A percentile compares a stretch with the other conserved stretches of the same genome.
These are phyloP conservation scores for Adelges cooleyi DNA, from an alignment of 1,140 invertebrate species.

Conservation along the genomic window DNA sequence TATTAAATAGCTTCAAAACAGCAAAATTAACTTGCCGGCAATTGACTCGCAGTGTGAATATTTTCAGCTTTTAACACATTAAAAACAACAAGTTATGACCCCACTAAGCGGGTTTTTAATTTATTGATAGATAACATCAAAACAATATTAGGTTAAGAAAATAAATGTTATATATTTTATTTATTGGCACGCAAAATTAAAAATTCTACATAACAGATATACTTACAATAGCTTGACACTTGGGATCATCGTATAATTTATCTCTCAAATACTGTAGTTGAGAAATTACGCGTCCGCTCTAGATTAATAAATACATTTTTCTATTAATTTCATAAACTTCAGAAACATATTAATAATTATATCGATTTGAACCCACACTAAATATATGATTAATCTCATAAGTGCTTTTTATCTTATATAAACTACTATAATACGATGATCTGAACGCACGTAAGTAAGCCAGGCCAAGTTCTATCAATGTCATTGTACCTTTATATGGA, in stretches of 20 bases:
- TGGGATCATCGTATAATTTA: background rate
- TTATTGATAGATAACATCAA: background rate
- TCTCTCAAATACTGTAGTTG: background rate
- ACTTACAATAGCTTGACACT: constrained; percentile 11
- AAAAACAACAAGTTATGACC: background rate
- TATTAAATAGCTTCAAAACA: constrained; percentile 1
- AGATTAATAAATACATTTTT: background rate
- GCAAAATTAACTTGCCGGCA: background rate
- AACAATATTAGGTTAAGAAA: background rate
- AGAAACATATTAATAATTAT: background rate
- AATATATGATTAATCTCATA: too few species aligned
- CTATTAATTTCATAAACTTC: too few species aligned
- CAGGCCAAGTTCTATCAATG: too few species aligned
- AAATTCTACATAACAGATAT: too few species aligned
- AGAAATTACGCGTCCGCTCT: constrained; percentile 8
- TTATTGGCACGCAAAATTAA: too few species aligned
- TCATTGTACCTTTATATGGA: too few species aligned
- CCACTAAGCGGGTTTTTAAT: too few species aligned
- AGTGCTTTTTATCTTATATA: too few species aligned
- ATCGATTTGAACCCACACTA: too few species aligned
- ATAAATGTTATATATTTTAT: background rate
- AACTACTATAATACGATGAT: too few species aligned
- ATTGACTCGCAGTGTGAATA: constrained; percentile 13
- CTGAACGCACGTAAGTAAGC: too few species aligned
- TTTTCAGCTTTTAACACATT: background rate